Base-by-base conservation (phyloP, 2,888 invertebrate genomes). In the Noctua pronuba region DNA sequence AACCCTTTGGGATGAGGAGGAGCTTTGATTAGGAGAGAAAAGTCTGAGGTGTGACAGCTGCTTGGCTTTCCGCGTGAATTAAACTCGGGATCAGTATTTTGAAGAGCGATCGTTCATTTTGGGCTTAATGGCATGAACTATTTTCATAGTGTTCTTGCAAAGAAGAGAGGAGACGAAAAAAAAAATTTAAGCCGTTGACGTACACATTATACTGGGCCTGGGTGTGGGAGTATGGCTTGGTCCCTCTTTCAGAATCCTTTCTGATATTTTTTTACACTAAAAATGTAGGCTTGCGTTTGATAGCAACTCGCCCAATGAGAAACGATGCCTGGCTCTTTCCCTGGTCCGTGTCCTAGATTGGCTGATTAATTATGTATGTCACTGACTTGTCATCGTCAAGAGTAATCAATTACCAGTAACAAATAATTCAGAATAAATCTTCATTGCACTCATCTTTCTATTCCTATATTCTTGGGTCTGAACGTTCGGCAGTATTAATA, bases 1-100 rank as follows among this genome's bases (percentile, higher is more conserved):
- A 86, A 85, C 77, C 86, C 83, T 80, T 86, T 79, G 58, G 31
- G 55, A 60, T 55, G 66, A 75, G 62, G 67, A 72, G 67, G 65
- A 62, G 58, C 52, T 80, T 80, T 72, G 65, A 65, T 70, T 31
- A 70, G 18, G 11, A 52, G 49, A 74, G 58, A 60, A 66, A 73
- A 75, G 28, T 67, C 49, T 44, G 13, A 64, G 75, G 44, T 71
- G 77, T 69, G 66, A 62, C 87, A 86, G 78, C 77, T 86, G 86
- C 28, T 75, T 79, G 49, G 24, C 8, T 66, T 73, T 73, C 55
- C 64, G 55, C 67, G 10, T 38, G 38, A 75, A 80, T 64, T 38
- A 6, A 71, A 71, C 21, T 58, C 16, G 24, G 35, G 10, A 6
- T 69, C 13, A 28, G 55, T 31, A 4, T 41, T 73, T 38, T 66